Conservation (phyloP, 1,140 invertebrate species). For the Lithobius niger region DNA sequence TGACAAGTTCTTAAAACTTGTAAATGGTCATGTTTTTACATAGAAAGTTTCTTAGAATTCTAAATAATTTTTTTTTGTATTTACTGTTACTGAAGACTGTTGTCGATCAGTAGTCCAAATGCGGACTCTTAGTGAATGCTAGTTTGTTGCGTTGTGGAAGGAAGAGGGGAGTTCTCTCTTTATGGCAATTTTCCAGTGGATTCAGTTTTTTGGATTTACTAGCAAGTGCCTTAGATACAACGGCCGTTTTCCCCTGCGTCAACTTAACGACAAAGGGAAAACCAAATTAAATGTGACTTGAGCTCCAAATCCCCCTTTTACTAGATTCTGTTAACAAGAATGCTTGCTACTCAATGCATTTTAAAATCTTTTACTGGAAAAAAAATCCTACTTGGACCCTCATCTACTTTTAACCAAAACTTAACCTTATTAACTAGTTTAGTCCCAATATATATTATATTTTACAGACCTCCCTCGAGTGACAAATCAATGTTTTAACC, state of each 20-base stretch:
- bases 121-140: neutral
- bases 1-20: neutral
- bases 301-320: neutral
- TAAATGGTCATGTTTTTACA: neutral
- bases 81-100: neutral
- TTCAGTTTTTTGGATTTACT: neutral
- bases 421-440: neutral
- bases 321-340: neutral
- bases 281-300: neutral
- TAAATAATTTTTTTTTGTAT: neutral
- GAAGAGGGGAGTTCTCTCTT: neutral
- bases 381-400: neutral
- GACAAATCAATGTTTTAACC: conserved; percentile 3
- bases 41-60: too few relatives aligned
- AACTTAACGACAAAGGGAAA: neutral
- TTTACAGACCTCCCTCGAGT: neutral
- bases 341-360: neutral
- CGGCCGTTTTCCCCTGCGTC: neutral
- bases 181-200: neutral
- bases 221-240: neutral
- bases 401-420: neutral
- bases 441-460: neutral
- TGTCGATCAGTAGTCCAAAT: neutral
- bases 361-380: neutral
- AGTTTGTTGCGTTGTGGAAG: neutral